Percentiles rank a stretch among this genome's conserved stretches.
phyloP scores from a whole-genome alignment of 2,888 invertebrate species.

The Eilema griseolum region DNA sequence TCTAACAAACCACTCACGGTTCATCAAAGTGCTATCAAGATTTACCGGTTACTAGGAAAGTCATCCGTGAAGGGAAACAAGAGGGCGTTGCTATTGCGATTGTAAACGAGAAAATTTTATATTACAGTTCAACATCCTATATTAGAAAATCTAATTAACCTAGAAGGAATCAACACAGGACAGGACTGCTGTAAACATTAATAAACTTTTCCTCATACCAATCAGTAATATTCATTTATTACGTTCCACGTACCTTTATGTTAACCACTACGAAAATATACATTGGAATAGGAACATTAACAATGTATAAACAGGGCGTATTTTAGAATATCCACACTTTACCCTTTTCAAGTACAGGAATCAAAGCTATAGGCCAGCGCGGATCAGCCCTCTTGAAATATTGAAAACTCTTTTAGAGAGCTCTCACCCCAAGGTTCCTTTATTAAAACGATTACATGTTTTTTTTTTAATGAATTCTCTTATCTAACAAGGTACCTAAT shows the following conservation, averaged over 20 bases:
- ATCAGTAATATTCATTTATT: neutral
- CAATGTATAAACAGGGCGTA: too few species aligned
- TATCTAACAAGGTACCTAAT: neutral
- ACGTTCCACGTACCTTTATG: neutral
- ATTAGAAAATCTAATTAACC: slow-evolving; percentile 1
- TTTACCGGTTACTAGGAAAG: too few species aligned
- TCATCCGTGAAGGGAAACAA: neutral
- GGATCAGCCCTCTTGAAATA: neutral
- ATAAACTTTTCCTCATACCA: slow-evolving; percentile 5
- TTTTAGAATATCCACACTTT: neutral
- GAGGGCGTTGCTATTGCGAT: neutral
- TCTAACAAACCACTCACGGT: too few species aligned
- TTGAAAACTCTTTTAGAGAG: slow-evolving; percentile 3
- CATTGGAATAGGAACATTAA: neutral
- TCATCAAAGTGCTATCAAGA: too few species aligned
- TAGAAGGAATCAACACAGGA: neutral
- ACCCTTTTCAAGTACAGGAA: neutral
- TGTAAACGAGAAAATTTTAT: neutral
- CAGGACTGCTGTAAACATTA: neutral
- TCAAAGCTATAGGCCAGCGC: neutral
- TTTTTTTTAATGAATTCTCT: neutral
- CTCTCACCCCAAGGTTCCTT: neutral
- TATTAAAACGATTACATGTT: neutral
- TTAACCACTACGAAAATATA: neutral
- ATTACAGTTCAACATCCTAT: neutral